A percentile compares a stretch with the other conserved stretches of the same genome.
phyloP scores from a whole-genome alignment of 2,113 vertebrate genomes.

The Saccopteryx leptura region DNA sequence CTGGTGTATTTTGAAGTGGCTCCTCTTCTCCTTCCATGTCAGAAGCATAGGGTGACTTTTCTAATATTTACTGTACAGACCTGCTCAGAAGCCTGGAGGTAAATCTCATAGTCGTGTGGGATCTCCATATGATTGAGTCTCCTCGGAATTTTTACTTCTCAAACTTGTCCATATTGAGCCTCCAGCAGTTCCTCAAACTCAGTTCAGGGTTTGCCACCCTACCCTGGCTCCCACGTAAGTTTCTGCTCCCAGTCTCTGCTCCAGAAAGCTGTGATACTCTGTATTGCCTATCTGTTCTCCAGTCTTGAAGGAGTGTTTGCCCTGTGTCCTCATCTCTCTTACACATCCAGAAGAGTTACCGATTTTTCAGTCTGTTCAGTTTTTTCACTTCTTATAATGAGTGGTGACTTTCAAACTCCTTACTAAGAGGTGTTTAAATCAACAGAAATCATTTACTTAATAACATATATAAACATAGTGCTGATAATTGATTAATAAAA shows the following conservation, averaged over 20 bases:
- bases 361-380: neutral
- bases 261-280: neutral
- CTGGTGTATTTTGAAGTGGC: neutral
- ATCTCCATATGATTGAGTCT: neutral
- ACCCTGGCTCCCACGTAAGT: rapidly evolving
- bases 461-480: neutral
- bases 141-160: neutral
- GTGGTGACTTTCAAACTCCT: neutral
- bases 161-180: neutral
- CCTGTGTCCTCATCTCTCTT: neutral
- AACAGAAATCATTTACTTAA: slow-evolving; percentile 17
- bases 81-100: neutral
- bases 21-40: too few species aligned
- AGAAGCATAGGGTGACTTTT: neutral
- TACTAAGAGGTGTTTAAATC: neutral
- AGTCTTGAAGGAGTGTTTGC: rapidly evolving
- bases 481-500: neutral
- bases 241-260: neutral
- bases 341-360: neutral
- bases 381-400: neutral
- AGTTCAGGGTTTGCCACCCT: neutral
- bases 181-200: neutral
- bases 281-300: too few species aligned
- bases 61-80: too few species aligned
- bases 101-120: neutral